Base-by-base conservation (phyloP, 2,113 vertebrate species). In the Sinocyclocheilus anophthalmus region DNA sequence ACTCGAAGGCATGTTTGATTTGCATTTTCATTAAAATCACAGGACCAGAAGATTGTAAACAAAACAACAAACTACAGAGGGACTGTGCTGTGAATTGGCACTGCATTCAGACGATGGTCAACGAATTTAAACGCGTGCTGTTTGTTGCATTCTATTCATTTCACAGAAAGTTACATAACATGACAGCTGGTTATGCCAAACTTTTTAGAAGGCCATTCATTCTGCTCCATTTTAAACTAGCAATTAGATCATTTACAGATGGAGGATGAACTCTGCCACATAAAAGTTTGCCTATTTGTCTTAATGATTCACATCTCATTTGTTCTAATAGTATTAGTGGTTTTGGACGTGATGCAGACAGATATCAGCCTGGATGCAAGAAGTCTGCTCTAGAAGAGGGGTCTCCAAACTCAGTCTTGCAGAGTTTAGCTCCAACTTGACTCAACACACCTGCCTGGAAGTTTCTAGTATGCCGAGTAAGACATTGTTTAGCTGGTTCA, bases 171-270 rank as follows among this genome's bases (percentile, higher is more conserved):
- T 63, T 65, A 48, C 22, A 30, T 37, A 61, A 59, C 30, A 57
- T 59, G 11, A 37, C 18, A 59, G 76, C 3, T 37, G 13, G 13
- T 65, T 24, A 26, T 14, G 55, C 12, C 79, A 48, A 42, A 45
- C 10, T 42, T 45, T 63, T 63, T 13, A 42, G 37, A 73, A n/a
- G 70, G 10, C 20, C 20, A 39, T 45, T 73, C 67, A 37, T 70
- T 45, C 70, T n/a, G 5, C 48, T 24, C 24, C 24, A 53, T 16
- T 53, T 50, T 16, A 80, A 63, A 42, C 78, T 63, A 14, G 37
- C 59, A 67, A 48, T 82, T 33, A 30, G 80, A 82, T 65, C 61
- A 67, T 82, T 82, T 69, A 67, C 80, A 69, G 63, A 82, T 69
- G 45, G 13, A 69, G 37, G 14, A 18, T 69, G 61, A 50, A 82